Base-by-base conservation (phyloP, 2,113 vertebrate genomes). In the Scophthalmus maximus region DNA sequence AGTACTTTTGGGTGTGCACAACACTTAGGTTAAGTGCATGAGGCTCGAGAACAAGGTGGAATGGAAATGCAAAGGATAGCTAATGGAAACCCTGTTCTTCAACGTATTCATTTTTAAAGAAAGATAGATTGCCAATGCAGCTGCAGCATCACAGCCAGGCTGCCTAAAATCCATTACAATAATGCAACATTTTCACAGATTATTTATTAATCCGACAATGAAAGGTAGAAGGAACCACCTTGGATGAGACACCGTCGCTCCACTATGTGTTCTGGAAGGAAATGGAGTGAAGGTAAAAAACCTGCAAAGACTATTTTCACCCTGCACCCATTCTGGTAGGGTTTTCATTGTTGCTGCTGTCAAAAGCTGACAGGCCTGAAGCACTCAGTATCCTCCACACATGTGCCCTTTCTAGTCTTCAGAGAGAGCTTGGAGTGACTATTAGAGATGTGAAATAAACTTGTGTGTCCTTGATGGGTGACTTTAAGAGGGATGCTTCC, bases 41-140 rank as follows among this genome's bases (percentile, higher is more conserved):
- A 68, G 58, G 75, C 80, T 69, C 36, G 52, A 78, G 76, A 87
- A 89, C 82, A 91, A 81, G 91, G 87, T 89, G 87, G 78, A 75
- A 82, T 81, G 73, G 82, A 88, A 89, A 86, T 84, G 86, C 77
- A 84, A 66, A 62, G 83, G 78, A 79, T 75, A 79, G 84, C 78
- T 90, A 93, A 93, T 92, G 92, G 92, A 89, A 76, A 56, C 52
- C 59, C 79, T 81, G 86, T 92, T 91, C 89, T 90, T 90, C 82
- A 84, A 79, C 84, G 65, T 88, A 92, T 94, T 86, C 81, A 94
- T 93, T 91, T 94, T 94, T 94, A 92, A 94, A 91, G 87, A 23
- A 57, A 91, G 86, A 82, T 77, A 83, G 83, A 86, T 87, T 88
- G 82, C 74, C 79, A 68, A 50, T 72, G 68, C 77, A 74, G 79